Evolutionary conservation across 2,113 vertebrate genomes (phyloP), one percentile per base, ranked within the genome.

Genomic region (Lophius piscatorius): DNA sequence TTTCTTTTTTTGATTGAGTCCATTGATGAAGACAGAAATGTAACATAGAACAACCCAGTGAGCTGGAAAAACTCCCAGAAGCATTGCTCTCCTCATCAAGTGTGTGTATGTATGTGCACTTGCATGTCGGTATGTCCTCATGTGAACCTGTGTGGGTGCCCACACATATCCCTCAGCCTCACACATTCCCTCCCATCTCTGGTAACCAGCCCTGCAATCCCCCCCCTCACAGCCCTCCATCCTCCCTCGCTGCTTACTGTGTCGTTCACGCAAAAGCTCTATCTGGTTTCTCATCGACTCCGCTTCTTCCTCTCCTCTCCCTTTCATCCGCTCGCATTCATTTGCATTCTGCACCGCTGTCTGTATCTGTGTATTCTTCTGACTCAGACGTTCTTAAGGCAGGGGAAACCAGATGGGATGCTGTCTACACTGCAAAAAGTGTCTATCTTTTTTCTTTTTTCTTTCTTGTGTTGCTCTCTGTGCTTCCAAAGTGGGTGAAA

Each of bases 371-470:
- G 55, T 41, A 39, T 73, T 47, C 42, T 50, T 72, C 54, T 38
- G 42, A 71, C 73, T 76, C 9, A 17, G 77, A 78, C 61, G 50
- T 78, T 83, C 68, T 73, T 77, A 82, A 77, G 77, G 68, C 80
- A 76, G 70, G 17, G 59, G 35, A 42, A 24, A 33, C 54, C 62
- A 74, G 66, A 84, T 31, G 63, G 70, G 85, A 83, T 63, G 79
- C 78, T 86, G 77, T 62, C 72, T 73, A 61, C 79, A 16, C 82
- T 82, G 52, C 46, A 80, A 72, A 62, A 76, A 76, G 34, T 66
- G 61, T 58, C 69, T 9, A 4, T 38, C 36, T 63, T 26, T 45
- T 24, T 45, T 7, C 18, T 13, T 36, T 18, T 42, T 13, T 26
- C 14, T 18, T 40, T 56, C n/a, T 46, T 21, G 4, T 16, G 2